Evolutionary conservation across 2,888 invertebrate species (phyloP).

Genomic region (Latrodectus elegans): DNA sequence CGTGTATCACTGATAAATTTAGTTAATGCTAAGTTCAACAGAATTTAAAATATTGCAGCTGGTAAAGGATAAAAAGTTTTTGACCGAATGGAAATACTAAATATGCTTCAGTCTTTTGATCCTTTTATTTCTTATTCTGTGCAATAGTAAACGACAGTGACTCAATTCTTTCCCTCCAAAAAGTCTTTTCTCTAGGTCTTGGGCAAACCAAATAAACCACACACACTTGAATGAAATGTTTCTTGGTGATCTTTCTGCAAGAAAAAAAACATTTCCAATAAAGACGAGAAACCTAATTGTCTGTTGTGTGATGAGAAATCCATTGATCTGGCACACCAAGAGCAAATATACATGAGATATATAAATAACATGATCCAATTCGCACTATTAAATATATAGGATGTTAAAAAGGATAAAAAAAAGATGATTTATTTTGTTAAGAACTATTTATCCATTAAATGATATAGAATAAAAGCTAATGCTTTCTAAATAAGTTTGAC

Average conservation of each 20-base stretch:
- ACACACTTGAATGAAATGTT: constrained; percentile 8
- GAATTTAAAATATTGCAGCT: no score
- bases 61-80: no score
- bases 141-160: background rate
- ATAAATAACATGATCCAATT: background rate
- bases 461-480: no score
- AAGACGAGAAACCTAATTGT: constrained; percentile 43
- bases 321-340: constrained; percentile 26
- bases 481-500: no score
- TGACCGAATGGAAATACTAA: no score
- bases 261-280: constrained; percentile 16
- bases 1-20: no score
- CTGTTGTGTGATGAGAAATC: constrained; percentile 38
- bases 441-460: no score
- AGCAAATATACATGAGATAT: background rate
- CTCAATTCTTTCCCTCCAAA: background rate
- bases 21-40: no score
- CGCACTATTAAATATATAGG: no score
- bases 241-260: constrained; percentile 11
- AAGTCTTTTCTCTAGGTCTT: constrained; percentile 13
- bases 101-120: no score
- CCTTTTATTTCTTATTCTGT: background rate
- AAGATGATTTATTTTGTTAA: no score
- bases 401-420: no score
- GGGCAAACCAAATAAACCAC: constrained; percentile 34